Base-by-base conservation (phyloP, 2,797 vertebrate species). In the Enteromius anoplus region DNA sequence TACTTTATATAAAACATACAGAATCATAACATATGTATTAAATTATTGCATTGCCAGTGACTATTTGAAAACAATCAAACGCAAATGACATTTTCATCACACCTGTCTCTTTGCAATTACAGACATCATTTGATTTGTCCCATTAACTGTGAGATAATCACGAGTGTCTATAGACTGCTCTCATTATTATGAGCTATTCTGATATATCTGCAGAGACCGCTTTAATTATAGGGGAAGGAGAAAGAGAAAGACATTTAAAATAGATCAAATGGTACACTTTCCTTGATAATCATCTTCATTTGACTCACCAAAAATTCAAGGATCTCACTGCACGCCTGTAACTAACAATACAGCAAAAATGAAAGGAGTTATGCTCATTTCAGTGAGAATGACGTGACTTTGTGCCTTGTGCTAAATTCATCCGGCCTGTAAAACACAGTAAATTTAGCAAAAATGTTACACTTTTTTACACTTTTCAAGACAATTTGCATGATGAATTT, bases 211-310 rank as follows among this genome's bases (percentile, higher is more conserved):
- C 64, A 32, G 82, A 83, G 82, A 83, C 82, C 29, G 32, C 75
- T 83, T 83, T 83, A 83, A 83, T 83, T 77, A 76, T 76, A 83
- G 64, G 51, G 62, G 53, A 83, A 47, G 53, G 82, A 78, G 75
- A 77, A 60, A 40, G 19, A 83, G 51, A 81, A 75, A 82, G 68
- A 78, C 65, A 60, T 66, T 83, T 70, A 78, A 83, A 83, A 83
- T 83, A 83, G 82, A 83, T 70, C 82, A 70, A 78, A 83, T 71
- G 82, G 70, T 70, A 83, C 81, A 77, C 75, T 83, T 77, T 69
- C 21, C 75, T 78, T 70, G 65, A 78, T 49, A 78, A 83, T 62
- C 75, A 21, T 62, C 53, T 77, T 70, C 64, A 70, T 78, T 83
- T 77, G 5, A 60, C 7, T 79, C 40, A n/a, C 34, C 53, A 76